These are phyloP conservation scores for Pogoniulus pusillus DNA, from an alignment of 2,797 vertebrate genomes.

Conservation along the genomic window DNA sequence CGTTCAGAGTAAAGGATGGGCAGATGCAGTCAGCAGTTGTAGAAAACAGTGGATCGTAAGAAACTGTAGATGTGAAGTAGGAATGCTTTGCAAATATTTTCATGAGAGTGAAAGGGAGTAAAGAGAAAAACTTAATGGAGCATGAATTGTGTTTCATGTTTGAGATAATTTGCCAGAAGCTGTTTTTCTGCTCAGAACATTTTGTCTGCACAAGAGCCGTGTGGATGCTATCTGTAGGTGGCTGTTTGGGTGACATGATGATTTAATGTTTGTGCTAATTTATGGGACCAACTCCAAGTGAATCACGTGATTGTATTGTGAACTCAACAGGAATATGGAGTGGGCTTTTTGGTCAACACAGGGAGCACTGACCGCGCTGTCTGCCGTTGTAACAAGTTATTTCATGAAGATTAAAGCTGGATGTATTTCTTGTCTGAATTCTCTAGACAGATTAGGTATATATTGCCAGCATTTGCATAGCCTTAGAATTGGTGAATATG, in stretches of 20 bases:
- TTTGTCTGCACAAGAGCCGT: background rate
- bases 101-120: background rate
- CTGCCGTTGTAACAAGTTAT: background rate
- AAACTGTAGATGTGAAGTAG: background rate
- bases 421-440: background rate
- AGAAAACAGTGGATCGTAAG: background rate
- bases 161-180: background rate
- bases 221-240: background rate
- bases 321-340: background rate
- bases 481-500: background rate
- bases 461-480: background rate
- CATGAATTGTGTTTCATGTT: background rate
- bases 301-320: background rate
- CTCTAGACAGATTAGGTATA: background rate
- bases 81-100: background rate
- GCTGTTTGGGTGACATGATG: background rate
- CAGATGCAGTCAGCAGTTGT: background rate
- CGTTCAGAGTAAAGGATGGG: constrained; percentile 1
- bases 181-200: background rate
- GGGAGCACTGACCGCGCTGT: background rate
- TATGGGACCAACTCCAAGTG: background rate
- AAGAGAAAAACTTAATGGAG: background rate
- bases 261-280: background rate
- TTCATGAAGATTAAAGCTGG: background rate
- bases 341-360: background rate